Base-by-base conservation (phyloP, 2,113 vertebrate species). In the Cnemophilus loriae region DNA sequence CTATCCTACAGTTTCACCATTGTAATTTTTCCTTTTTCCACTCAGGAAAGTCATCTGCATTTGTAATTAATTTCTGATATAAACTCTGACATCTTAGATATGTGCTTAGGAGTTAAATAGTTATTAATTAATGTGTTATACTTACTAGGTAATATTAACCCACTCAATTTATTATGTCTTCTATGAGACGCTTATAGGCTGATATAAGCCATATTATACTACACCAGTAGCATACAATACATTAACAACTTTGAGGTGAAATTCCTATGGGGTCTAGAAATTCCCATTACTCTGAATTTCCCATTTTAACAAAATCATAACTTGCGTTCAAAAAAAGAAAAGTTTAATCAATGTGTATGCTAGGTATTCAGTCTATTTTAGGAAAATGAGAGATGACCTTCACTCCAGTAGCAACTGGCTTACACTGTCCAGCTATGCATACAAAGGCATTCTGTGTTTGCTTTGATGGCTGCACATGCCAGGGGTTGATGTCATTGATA, bases 361-460 rank as follows among this genome's bases (percentile, higher is more conserved):
- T 73, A 87, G 60, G 95, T 91, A 95, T 97, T 97, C 78, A 89
- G 97, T 96, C 97, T 97, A 97, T 97, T 98, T 97, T 64, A 91
- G 95, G 98, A 97, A 98, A 98, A 97, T 81, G 95, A 97, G 96
- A 98, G 96, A 92, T 80, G 95, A 98, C 97, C 97, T 98, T 98
- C 92, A 95, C 91, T 90, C 95, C 91, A 97, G 44, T 52, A 96
- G 96, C 97, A 98, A 96, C 97, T 97, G 95, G 86, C 88, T 71
- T 90, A 88, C 68, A 95, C 95, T 78, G 88, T 42, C 81, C 84
- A 96, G 89, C 85, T 97, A 97, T 79, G 95, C 89, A 93, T 67
- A 95, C 83, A 97, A 98, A 96, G 97, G 96, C 95, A 97, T 96
- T 95, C 92, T 96, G 96, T 94, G 96, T 97, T 98, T 98, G 98